These are phyloP conservation scores for Drosophila pandora DNA, from an alignment of 1,140 invertebrate species.

Conservation along the genomic window DNA sequence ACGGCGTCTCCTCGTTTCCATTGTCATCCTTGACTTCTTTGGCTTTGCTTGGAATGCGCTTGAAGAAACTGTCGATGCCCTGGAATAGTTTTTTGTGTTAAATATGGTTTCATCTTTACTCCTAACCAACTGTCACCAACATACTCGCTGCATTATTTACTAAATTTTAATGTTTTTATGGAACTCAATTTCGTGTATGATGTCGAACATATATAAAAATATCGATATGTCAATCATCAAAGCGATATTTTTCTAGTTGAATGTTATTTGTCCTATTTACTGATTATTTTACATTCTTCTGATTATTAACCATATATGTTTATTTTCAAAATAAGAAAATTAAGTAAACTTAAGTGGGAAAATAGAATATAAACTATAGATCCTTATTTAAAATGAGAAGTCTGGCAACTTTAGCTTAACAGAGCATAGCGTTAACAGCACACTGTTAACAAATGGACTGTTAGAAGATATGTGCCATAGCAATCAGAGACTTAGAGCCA, in stretches of 20 bases:
- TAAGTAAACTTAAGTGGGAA: no score
- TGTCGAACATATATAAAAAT: no score
- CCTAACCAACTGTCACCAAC: conserved; percentile 8
- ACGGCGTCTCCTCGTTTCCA: conserved; percentile 35
- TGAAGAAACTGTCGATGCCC: conserved; percentile 68
- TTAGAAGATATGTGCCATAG: no score
- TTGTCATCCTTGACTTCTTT: conserved; percentile 31
- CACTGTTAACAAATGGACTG: background rate
- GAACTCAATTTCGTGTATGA: background rate
- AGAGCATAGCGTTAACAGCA: background rate
- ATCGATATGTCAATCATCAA: no score
- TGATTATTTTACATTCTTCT: no score
- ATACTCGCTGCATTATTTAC: conserved; percentile 60
- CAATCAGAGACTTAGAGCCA: no score
- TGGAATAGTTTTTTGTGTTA: conserved; percentile 7
- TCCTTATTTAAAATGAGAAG: no score
- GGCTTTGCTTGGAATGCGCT: conserved; percentile 49
- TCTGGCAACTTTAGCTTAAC: background rate
- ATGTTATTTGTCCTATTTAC: no score
- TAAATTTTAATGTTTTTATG: background rate
- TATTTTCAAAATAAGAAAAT: no score
- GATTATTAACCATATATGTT: no score
- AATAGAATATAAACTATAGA: no score
- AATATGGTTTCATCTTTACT: background rate
- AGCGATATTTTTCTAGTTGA: no score